Evolutionary conservation across 2,888 invertebrate species (phyloP), one percentile per base, ranked within the genome.

Genomic region (Dermolepida albohirtum): DNA sequence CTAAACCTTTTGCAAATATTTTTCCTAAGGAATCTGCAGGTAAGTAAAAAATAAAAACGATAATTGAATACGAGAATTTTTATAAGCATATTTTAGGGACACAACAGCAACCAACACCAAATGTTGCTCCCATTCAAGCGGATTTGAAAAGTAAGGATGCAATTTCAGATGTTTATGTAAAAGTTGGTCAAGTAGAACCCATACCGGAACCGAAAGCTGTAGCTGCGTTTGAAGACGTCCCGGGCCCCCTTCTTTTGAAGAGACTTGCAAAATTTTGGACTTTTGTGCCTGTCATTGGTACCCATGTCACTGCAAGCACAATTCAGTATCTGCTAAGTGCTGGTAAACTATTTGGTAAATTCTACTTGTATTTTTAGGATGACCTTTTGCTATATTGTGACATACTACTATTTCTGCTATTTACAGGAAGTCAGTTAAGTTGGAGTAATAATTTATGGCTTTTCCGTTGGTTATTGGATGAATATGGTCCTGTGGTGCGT

Each of bases 401-500:
- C 10, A 44, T 57, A 29, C 41, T 43, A 11, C 4, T 43, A 16
- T 12, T 14, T 57, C n/a, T 22, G 22, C 27, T 12, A 47, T 27
- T 22, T 2, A 62, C 11, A 82, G 79, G 81, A 74, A 84, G 84
- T 62, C 79, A 83, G 65, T 74, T 86, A 39, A 79, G 79, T 34
- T 86, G 85, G 85, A 84, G 84, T 54, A 82, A 82, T 17, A 84
- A 85, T 67, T 71, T 82, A 7, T 79, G 79, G 7, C 81, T 86
- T 1, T 81, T 85, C 63, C 82, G 81, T 29, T 84, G 83, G 71
- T 74, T 87, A 5, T 83, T 86, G 70, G 81, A 86, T 59, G 81
- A 84, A 70, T 90, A 90, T 71, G 90, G 90, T 0, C 89, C 90
- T 0, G 86, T 90, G 1, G 89, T 90, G 7, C 86, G 90, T 59